Percentiles rank a stretch among this genome's conserved stretches.
Evolutionary conservation across 1,140 invertebrate genomes (phyloP).

Genomic region (Gonatopus flavifemur): DNA sequence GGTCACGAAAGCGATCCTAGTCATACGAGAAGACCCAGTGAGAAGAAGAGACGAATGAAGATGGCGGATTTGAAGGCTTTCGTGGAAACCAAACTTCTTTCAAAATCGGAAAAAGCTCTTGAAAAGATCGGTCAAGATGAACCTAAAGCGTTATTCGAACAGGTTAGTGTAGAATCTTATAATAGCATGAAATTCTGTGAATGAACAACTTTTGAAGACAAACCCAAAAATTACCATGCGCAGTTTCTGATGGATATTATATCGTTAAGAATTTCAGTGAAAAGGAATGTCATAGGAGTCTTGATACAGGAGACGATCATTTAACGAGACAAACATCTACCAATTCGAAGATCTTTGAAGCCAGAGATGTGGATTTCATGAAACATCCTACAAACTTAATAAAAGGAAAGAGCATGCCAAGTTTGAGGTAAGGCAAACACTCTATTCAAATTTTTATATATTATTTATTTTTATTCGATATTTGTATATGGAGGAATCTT

Average conservation of each 20-base stretch:
- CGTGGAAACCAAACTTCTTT: constrained; percentile 87
- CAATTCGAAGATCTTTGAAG: constrained; percentile 63
- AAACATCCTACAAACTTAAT: constrained; percentile 71
- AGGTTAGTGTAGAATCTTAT: constrained; percentile 51
- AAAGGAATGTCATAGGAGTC: constrained; percentile 76
- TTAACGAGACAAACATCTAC: constrained; percentile 68
- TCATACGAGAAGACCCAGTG: constrained; percentile 71
- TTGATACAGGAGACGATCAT: constrained; percentile 75
- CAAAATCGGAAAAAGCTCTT: constrained; percentile 86
- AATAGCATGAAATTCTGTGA: too few relatives aligned
- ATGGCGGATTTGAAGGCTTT: constrained; percentile 87
- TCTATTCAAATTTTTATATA: neutral
- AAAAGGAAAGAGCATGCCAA: constrained; percentile 94
- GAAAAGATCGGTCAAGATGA: constrained; percentile 85
- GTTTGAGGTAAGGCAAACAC: constrained; percentile 74
- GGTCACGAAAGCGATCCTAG: constrained; percentile 61
- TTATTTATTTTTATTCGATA: constrained; percentile 10
- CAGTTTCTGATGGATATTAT: neutral
- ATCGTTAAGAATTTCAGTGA: constrained; percentile 1
- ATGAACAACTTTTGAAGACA: too few relatives aligned
- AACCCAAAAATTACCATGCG: too few relatives aligned
- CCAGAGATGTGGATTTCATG: constrained; percentile 48
- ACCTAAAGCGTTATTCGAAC: constrained; percentile 61
- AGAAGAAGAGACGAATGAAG: constrained; percentile 85
- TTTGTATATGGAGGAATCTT: constrained; percentile 16